These are phyloP conservation scores for Sarcoramphus papa DNA, from an alignment of 2,797 vertebrate species.

Conservation along the genomic window DNA sequence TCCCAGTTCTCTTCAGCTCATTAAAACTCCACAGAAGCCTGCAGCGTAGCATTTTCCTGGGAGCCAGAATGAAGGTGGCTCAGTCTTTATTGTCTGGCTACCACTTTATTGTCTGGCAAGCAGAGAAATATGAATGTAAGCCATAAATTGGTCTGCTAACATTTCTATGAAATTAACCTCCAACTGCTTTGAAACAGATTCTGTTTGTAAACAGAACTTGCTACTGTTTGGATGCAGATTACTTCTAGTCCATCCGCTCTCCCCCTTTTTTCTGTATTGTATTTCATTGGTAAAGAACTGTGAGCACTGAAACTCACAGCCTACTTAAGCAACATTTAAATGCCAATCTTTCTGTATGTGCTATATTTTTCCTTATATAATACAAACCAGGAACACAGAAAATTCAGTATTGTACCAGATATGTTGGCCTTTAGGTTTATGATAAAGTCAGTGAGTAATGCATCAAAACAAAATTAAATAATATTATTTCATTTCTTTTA, in stretches of 20 bases:
- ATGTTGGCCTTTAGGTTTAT: not conserved
- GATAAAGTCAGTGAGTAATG: not conserved
- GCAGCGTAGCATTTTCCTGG: not conserved
- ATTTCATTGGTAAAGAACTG: not conserved
- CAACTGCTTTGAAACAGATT: slow-evolving; percentile 5
- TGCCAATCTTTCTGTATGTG: not conserved
- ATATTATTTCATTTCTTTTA: not conserved
- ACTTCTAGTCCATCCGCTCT: not conserved
- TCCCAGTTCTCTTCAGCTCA: not conserved
- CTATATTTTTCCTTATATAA: not conserved
- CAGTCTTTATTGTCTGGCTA: too few species aligned
- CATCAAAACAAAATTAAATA: not conserved
- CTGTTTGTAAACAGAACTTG: slow-evolving; percentile 37
- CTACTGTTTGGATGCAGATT: not conserved
- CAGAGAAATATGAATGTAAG: not conserved
- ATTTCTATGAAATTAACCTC: not conserved
- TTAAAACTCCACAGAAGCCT: not conserved
- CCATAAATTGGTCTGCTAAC: not conserved
- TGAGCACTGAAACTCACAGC: not conserved
- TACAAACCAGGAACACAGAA: not conserved
- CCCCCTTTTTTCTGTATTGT: not conserved
- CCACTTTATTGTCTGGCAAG: not conserved
- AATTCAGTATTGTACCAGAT: not conserved
- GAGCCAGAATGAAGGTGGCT: not conserved
- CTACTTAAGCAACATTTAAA: not conserved